Evolutionary conservation across 2,888 invertebrate species (phyloP), one percentile per base, ranked within the genome.

Genomic region (Eristalis tenax): DNA sequence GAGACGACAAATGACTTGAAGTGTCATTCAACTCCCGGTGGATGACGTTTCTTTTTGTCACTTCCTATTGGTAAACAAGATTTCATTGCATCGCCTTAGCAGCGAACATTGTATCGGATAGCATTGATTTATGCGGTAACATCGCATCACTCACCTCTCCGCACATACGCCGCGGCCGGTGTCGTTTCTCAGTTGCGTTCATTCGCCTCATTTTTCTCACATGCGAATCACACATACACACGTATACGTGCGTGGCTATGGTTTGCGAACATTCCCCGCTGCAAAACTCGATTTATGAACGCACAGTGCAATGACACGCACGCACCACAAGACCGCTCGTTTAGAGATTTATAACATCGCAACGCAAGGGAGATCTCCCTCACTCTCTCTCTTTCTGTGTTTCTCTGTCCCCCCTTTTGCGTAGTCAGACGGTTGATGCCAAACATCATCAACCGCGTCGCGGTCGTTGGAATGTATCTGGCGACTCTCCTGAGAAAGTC

Each of bases 241-340:
- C 35, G 18, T 35, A 22, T 40, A 28, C n/a, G 59, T 66, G 8
- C 64, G 38, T 81, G 38, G 70, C 43, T 59, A 56, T 57, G 32
- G 22, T 76, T 70, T 40, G 43, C 64, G 38, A 10, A 59, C 28
- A n/a, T 18, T 13, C 26, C 18, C 59, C 32, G 28, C 26, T 32
- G 32, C 10, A 50, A 69, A 70, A 75, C 70, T 10, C 40, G 84
- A 80, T 85, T 73, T 81, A 73, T 81, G 43, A 73, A 77, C 65
- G 68, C 71, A 77, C 68, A 38, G 77, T 73, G 61, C 70, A 86
- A 74, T 82, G 78, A 86, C 82, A 86, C 78, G 86, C 82, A 86
- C 76, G 71, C 50, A 64, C 56, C 35, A 32, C 28, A 61, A 50
- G 50, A 50, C 50, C 18, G 63, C 13, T 1, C 69, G 50, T 35